A percentile compares a stretch with the other conserved stretches of the same genome.
Evolutionary conservation across 2,888 invertebrate genomes (phyloP).

Genomic region (Helicoverpa assulta): DNA sequence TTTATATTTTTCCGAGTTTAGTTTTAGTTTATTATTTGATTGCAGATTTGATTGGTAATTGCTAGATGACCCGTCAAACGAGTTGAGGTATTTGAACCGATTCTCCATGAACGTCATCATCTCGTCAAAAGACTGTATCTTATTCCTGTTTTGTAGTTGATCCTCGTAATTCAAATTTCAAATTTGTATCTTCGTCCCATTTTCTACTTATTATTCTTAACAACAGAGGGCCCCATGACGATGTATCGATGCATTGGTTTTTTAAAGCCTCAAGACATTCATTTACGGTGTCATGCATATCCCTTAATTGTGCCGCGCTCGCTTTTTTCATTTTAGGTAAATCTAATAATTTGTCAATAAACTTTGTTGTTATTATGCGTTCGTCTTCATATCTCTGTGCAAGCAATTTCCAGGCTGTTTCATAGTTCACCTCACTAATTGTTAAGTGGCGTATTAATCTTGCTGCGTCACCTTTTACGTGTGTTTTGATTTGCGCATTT

Average conservation of each 20-base stretch:
- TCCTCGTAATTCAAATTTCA: too few species aligned
- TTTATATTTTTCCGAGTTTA: too few species aligned
- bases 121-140: too few species aligned
- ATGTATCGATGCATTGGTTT: background rate
- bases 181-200: too few species aligned
- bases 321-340: constrained; percentile 4
- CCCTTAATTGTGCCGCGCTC: constrained; percentile 4
- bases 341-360: constrained; percentile 7
- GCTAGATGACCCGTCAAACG: too few species aligned
- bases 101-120: too few species aligned
- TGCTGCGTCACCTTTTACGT: constrained; percentile 11
- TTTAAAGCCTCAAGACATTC: constrained; percentile 9
- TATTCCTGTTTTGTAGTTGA: too few species aligned
- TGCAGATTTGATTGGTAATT: too few species aligned
- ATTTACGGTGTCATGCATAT: constrained; percentile 7
- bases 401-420: constrained; percentile 4
- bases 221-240: too few species aligned
- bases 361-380: constrained; percentile 8
- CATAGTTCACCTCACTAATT: constrained; percentile 6
- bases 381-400: constrained; percentile 8
- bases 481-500: constrained; percentile 6
- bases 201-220: too few species aligned
- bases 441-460: constrained; percentile 3
- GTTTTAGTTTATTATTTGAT: too few species aligned
- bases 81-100: too few species aligned